Percentiles rank a stretch among this genome's conserved stretches.
phyloP scores from a whole-genome alignment of 2,888 invertebrate species.

The Colostygia pectinataria region DNA sequence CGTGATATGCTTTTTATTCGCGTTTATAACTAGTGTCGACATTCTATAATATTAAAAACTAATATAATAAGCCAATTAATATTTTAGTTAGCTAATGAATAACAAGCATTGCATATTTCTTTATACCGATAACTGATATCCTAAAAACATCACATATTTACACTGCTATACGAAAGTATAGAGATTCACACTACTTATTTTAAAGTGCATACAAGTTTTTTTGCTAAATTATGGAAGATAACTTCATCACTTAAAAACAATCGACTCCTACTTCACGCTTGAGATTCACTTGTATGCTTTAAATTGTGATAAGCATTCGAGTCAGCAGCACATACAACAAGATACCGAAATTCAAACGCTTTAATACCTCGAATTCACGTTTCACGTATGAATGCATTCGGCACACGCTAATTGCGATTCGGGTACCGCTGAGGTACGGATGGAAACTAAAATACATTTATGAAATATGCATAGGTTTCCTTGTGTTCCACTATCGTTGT shows the following conservation, averaged over 20 bases:
- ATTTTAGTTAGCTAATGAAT: no score
- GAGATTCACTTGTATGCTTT: constrained; percentile 1
- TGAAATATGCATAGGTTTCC: constrained; percentile 8
- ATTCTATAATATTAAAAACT: no score
- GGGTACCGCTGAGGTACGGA: constrained; percentile 10
- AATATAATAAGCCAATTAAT: no score
- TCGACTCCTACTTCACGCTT: background rate
- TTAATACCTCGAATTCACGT: constrained; percentile 18
- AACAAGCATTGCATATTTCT: no score
- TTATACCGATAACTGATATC: no score
- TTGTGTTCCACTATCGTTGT: background rate
- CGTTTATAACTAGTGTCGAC: no score
- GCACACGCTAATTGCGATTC: constrained; percentile 24
- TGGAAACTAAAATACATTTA: constrained; percentile 8
- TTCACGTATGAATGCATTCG: constrained; percentile 24
- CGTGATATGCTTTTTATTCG: no score
- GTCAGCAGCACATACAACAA: constrained; percentile 5
- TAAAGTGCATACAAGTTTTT: no score
- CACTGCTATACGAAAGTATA: no score
- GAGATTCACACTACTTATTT: no score
- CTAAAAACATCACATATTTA: no score
- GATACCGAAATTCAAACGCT: constrained; percentile 18
- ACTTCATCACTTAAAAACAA: background rate
- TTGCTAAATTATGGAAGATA: no score
- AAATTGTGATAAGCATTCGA: constrained; percentile 5